A percentile compares a stretch with the other conserved stretches of the same genome.
These are phyloP conservation scores for Phalangium opilio DNA, from an alignment of 2,888 invertebrate genomes.

Conservation along the genomic window DNA sequence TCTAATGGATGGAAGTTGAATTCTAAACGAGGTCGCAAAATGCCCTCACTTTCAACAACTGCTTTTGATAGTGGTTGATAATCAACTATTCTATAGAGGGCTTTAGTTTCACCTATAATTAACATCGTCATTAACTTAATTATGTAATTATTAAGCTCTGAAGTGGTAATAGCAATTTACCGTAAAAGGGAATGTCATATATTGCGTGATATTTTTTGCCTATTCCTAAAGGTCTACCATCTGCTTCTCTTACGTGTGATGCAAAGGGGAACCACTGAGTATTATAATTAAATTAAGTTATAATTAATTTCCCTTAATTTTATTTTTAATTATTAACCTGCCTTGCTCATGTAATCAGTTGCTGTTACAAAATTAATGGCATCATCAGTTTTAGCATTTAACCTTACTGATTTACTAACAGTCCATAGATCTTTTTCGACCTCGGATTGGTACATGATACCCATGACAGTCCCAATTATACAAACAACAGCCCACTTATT, in stretches of 20 bases:
- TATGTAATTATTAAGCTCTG: too few species aligned
- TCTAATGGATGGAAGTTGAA: constrained; percentile 13
- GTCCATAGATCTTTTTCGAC: constrained; percentile 14
- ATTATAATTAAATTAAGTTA: neutral
- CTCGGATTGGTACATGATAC: constrained; percentile 4
- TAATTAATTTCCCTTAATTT: neutral
- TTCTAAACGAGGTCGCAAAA: constrained; percentile 14
- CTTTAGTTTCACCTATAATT: constrained; percentile 12
- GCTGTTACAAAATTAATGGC: constrained; percentile 16
- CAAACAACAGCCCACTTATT: too few species aligned
- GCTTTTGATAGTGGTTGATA: constrained; percentile 11
- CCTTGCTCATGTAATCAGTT: constrained; percentile 17
- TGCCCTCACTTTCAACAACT: constrained; percentile 13
- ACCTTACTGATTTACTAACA: constrained; percentile 8
- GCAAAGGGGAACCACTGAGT: constrained; percentile 19
- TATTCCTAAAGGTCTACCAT: constrained; percentile 12
- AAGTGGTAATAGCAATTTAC: constrained; percentile 5
- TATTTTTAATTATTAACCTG: neutral
- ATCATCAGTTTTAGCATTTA: constrained; percentile 14
- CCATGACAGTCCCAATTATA: too few species aligned
- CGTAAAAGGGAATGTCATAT: constrained; percentile 17
- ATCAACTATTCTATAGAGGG: constrained; percentile 12
- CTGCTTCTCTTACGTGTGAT: constrained; percentile 14
- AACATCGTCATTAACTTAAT: too few species aligned
- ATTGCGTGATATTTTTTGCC: constrained; percentile 17